Conservation (phyloP, 2,797 vertebrate species). For the Spinus pinus region DNA sequence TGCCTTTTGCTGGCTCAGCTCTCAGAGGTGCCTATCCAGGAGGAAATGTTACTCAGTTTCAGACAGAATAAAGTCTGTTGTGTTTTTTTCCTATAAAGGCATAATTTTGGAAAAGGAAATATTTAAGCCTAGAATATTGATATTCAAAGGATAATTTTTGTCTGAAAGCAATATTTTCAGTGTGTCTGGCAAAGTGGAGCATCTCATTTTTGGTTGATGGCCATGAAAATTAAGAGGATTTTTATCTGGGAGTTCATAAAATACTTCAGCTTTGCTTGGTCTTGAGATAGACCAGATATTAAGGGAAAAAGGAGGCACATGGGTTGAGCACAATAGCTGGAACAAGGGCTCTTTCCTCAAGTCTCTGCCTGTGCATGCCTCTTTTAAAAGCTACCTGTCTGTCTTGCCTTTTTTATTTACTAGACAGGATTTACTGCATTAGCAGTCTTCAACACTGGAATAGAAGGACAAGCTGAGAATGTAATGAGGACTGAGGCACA, state of each 20-base stretch:
- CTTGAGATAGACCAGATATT: neutral
- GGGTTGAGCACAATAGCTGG: neutral
- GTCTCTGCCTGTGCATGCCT: neutral
- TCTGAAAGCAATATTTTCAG: neutral
- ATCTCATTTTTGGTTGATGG: neutral
- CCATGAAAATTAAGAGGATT: neutral
- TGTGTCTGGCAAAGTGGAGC: neutral
- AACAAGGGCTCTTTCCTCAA: neutral
- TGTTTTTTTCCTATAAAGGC: neutral
- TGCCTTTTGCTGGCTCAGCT: neutral
- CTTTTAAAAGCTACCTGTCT: neutral
- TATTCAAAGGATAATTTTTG: neutral
- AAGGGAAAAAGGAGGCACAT: neutral
- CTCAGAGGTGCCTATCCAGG: neutral
- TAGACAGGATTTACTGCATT: neutral
- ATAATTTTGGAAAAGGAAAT: neutral
- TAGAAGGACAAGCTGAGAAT: neutral
- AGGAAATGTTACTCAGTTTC: neutral
- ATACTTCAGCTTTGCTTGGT: neutral
- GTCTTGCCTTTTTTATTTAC: neutral
- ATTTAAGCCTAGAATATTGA: neutral
- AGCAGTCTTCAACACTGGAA: neutral
- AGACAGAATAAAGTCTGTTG: neutral
- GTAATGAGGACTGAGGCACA: neutral
- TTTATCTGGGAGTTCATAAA: neutral